Conservation (phyloP, 2,888 invertebrate species). For the Allophyes oxyacanthae region DNA sequence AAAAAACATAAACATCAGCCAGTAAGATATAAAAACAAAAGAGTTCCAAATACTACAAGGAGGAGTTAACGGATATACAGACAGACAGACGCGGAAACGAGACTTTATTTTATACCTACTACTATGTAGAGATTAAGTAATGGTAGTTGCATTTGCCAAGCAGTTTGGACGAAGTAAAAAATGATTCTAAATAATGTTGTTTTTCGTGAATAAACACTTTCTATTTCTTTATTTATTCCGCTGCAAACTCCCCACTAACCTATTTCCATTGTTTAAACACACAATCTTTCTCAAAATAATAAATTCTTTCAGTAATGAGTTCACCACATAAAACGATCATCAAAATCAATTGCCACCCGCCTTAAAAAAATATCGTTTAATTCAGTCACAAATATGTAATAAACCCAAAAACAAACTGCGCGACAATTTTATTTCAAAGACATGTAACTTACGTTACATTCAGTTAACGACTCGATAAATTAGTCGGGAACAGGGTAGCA, state of each 20-base stretch:
- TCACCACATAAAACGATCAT: constrained; percentile 31
- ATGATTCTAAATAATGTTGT: no score
- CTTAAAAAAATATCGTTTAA: constrained; percentile 32
- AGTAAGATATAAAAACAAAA: no score
- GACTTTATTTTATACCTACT: no score
- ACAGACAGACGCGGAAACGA: no score
- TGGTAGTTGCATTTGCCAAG: no score
- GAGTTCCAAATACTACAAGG: no score
- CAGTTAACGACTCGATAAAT: constrained; percentile 76
- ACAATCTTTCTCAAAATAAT: constrained; percentile 5
- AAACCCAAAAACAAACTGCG: constrained; percentile 50
- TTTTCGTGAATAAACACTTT: no score
- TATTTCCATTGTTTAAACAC: constrained; percentile 1
- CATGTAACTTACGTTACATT: constrained; percentile 41
- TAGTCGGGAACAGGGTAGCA: constrained; percentile 66
- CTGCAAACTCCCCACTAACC: constrained; percentile 1
- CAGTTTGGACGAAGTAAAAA: no score
- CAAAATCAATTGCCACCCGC: constrained; percentile 11
- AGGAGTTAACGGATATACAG: no score
- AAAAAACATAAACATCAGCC: no score
- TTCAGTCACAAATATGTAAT: constrained; percentile 35
- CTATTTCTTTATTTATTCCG: background rate
- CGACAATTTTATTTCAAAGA: constrained; percentile 45
- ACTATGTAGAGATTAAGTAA: no score
- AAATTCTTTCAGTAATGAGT: constrained; percentile 24